These are phyloP conservation scores for Anoplolepis gracilipes DNA, from an alignment of 1,140 invertebrate genomes.

Conservation along the genomic window DNA sequence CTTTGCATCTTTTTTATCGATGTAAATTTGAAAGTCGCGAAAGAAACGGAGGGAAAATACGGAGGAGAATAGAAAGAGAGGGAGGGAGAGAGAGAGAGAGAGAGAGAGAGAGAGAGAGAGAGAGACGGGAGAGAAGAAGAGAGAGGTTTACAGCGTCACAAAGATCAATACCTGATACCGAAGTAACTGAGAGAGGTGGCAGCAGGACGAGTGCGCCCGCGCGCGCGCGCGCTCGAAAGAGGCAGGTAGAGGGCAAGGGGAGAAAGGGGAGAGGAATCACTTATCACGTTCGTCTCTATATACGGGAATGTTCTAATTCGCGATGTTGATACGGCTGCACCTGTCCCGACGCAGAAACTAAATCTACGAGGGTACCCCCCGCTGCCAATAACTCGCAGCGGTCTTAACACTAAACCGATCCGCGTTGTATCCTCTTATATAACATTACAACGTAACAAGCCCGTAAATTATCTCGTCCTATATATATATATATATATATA, in stretches of 20 bases:
- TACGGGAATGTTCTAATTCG: conserved; percentile 47
- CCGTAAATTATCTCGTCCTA: conserved; percentile 22
- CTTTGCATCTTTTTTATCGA: conserved; percentile 26
- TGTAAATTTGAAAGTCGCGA: conserved; percentile 49
- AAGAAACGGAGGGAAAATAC: conserved; percentile 26
- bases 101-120: conserved; percentile 24
- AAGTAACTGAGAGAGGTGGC: conserved; percentile 62
- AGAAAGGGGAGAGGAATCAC: conserved; percentile 27
- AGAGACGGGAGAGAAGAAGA: conserved; percentile 39
- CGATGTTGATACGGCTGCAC: conserved; percentile 34
- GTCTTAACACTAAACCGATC: not conserved
- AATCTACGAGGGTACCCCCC: not conserved
- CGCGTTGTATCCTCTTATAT: not conserved
- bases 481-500: too few relatives aligned
- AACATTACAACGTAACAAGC: not conserved
- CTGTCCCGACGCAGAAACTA: not conserved
- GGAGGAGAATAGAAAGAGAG: conserved; percentile 4
- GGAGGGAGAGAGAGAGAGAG: conserved; percentile 10
- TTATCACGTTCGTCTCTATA: conserved; percentile 46
- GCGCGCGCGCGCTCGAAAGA: conserved; percentile 35
- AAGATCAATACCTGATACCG: conserved; percentile 69
- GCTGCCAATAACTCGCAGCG: not conserved
- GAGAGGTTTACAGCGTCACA: conserved; percentile 63
- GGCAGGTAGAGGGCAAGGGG: not conserved
- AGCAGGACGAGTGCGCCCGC: conserved; percentile 59